Evolutionary conservation across 1,140 invertebrate species (phyloP), one percentile per base, ranked within the genome.

Genomic region (Trigoniulus corallinus): DNA sequence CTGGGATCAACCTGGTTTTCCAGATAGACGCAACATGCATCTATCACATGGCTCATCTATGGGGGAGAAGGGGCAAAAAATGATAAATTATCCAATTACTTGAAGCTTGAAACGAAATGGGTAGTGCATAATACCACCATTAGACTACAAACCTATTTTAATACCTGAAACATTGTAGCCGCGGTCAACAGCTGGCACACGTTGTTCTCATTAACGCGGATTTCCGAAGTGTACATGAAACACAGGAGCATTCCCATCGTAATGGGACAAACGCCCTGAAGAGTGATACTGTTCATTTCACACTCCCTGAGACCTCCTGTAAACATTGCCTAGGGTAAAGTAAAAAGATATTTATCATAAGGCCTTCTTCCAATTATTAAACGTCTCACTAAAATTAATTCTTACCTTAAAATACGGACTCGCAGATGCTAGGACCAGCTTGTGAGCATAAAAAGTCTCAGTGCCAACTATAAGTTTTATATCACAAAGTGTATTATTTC

Each of bases 91-190:
- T 15, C 20, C n/a, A 27, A 18, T n/a, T n/a, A 22, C 34, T 12
- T 12, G 13, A 18, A 45, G 10, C 22, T n/a, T 12, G 20, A 45
- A 23, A 45, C 10, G 43, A 18, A 45, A 45, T 12, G 13, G 20
- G 21, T 45, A 10, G 21, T n/a, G n/a, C n/a, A 45, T n/a, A 23
- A 45, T 10, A 12, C 10, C 21, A 12, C 21, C 43, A 20, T 10
- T 10, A 45, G 43, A 20, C 10, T 23, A 23, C 13, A 12, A 45
- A 22, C 15, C 3, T 18, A 43, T 40, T 13, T 34, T 21, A 15
- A n/a, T 68, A 86, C 83, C 74, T 92, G 88, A 64, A 92, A 85
- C 88, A 93, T 93, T 18, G 85, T 89, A 23, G 88, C 88, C 25
- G 88, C 88, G 2, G 88, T 84, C 56, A 94, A 70, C 23, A 93